phyloP scores from a whole-genome alignment of 2,888 invertebrate species.

The Notodonta dromedarius region DNA sequence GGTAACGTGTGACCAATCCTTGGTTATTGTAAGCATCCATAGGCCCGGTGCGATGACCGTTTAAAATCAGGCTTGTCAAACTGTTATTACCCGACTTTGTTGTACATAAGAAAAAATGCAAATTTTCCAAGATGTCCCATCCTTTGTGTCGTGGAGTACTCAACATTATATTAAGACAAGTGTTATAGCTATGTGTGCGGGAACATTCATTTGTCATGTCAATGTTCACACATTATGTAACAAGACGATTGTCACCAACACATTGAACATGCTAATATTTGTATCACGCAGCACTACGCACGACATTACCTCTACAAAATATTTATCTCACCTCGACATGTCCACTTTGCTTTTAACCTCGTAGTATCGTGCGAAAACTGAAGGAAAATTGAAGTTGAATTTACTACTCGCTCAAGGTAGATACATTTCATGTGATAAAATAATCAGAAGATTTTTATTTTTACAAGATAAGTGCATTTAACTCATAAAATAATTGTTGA shows the following conservation, averaged over 20 bases:
- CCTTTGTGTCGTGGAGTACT: no score
- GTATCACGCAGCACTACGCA: background rate
- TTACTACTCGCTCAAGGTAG: background rate
- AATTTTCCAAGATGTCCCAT: no score
- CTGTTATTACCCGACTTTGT: no score
- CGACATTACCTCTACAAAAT: background rate
- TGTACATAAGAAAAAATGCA: no score
- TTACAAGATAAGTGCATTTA: background rate
- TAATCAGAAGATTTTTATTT: background rate
- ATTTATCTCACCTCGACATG: background rate
- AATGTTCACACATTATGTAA: constrained; percentile 1
- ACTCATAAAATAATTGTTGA: background rate
- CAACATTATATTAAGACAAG: background rate
- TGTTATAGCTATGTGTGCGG: background rate
- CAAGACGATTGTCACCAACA: constrained; percentile 1
- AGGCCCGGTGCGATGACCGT: no score
- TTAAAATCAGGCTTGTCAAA: no score
- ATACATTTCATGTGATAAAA: constrained; percentile 1
- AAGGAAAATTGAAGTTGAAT: background rate
- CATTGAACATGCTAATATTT: background rate
- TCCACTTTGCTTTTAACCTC: background rate
- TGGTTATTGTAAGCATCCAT: no score
- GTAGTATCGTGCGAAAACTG: background rate
- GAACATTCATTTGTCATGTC: background rate
- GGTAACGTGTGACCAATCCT: no score